Evolutionary conservation across 2,888 invertebrate species (phyloP).

Genomic region (Pardosa pseudoannulata): DNA sequence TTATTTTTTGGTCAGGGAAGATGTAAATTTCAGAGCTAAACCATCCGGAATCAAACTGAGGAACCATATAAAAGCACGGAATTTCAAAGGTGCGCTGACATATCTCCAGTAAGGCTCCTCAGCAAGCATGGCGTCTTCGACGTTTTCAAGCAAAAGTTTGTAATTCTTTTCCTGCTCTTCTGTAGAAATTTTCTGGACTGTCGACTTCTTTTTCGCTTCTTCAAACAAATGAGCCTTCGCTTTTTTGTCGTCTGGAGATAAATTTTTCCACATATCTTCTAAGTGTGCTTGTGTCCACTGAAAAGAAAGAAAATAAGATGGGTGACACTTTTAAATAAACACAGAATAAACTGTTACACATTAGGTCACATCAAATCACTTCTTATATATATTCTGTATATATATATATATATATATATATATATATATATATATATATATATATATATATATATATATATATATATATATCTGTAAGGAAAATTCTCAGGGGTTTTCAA

Average conservation of each 20-base stretch:
- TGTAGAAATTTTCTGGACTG: background rate
- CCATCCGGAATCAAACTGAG: slow-evolving; percentile 29
- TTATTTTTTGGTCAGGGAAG: background rate
- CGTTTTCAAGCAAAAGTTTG: slow-evolving; percentile 38
- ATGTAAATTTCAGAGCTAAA: slow-evolving; percentile 22
- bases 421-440: too few species aligned
- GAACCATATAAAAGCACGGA: slow-evolving; percentile 5
- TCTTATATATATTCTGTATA: too few species aligned
- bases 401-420: too few species aligned
- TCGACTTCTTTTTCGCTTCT: slow-evolving; percentile 9
- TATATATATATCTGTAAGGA: too few species aligned
- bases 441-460: too few species aligned
- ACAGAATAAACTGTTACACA: too few species aligned
- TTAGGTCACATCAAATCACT: too few species aligned
- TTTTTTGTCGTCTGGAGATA: slow-evolving; percentile 27
- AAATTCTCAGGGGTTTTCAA: too few species aligned
- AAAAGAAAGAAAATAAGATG: too few species aligned
- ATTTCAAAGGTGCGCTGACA: slow-evolving; percentile 31
- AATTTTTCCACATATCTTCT: slow-evolving; percentile 42
- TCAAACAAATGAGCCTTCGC: slow-evolving; percentile 26
- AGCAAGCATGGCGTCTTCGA: slow-evolving; percentile 62
- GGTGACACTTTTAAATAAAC: too few species aligned
- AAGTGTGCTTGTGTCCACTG: slow-evolving; percentile 45
- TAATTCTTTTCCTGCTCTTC: slow-evolving; percentile 36
- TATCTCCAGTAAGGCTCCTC: slow-evolving; percentile 56